phyloP scores from a whole-genome alignment of 2,888 invertebrate genomes.

The Xylota sylvarum region DNA sequence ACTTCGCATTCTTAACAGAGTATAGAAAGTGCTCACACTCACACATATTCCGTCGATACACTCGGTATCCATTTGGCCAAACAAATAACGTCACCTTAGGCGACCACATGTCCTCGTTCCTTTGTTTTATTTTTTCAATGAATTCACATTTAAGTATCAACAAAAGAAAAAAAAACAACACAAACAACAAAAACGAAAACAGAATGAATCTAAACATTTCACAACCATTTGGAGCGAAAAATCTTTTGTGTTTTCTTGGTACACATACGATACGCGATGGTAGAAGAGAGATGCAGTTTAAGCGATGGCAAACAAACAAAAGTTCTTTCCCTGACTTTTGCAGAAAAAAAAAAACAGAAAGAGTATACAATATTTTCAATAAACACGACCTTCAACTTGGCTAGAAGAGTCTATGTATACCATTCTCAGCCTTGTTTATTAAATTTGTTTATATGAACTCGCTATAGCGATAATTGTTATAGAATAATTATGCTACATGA shows the following conservation, averaged over 20 bases:
- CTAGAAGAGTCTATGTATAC: neutral
- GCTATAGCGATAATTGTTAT: neutral
- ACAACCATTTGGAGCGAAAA: conserved; percentile 12
- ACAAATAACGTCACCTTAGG: conserved; percentile 9
- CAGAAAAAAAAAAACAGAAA: neutral
- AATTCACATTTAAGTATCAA: neutral
- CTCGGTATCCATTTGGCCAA: neutral
- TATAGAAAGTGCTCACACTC: neutral
- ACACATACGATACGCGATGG: neutral
- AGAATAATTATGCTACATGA: no score
- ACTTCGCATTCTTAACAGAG: neutral
- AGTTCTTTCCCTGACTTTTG: neutral
- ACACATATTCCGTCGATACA: no score
- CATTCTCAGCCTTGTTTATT: neutral
- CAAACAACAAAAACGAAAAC: neutral
- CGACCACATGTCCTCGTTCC: conserved; percentile 10
- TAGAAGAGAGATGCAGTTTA: neutral
- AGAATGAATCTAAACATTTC: conserved; percentile 15
- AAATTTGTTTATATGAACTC: neutral
- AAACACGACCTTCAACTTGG: conserved; percentile 3
- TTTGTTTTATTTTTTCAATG: neutral
- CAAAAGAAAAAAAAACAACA: neutral
- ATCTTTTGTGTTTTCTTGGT: conserved; percentile 3
- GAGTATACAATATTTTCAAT: neutral
- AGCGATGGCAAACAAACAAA: neutral